Evolutionary conservation across 23 tunicate species (phyloP), one percentile per base, ranked within the genome.

Genomic region (Diplosoma virens): DNA sequence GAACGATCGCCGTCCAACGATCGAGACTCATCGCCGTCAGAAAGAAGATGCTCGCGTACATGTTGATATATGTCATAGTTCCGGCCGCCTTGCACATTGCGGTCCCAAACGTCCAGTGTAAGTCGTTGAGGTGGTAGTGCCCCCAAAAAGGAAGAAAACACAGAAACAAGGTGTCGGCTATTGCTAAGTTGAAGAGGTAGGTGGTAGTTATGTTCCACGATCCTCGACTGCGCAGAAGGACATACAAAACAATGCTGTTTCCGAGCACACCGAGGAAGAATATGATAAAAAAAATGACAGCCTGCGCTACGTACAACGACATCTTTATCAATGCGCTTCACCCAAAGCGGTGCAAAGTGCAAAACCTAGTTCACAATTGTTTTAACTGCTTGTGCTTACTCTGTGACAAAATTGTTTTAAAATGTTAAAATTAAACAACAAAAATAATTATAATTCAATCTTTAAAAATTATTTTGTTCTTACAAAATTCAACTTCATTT

Each of bases 1-100:
- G 84, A 1, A 89, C 96, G 1, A 89, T 87, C 3, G 96, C 96
- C 32, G 78, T 70, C 79, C 79, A 90, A 29, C 97, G 58, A 53
- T 90, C 97, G n/a, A 74, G 83, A 67, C 87, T 80, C 79, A 90
- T 84, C 0, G 97, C 97, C 0, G 90, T 84, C 20, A 90, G 82
- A 33, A 84, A 84, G 73, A 79, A 90, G 3, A 84, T 71, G 41
- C 97, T 90, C 11, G 90, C 90, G 71, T 75, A 84, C 97, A 90
- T 84, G 54, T 84, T 90, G 0, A 84, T 33, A 27, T 73, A 50
- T 0, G 90, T 74, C 3, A 84, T 48, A 37, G 71, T 61, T 28
- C 78, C 82, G 2, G 78, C 77, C 20, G 81, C 34, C 45, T 90
- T 84, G 65, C 97, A 90, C 59, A 75, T 54, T 3, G 73, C 66